Evolutionary conservation across 2,113 vertebrate genomes (phyloP).

Genomic region (Oreotragus oreotragus): DNA sequence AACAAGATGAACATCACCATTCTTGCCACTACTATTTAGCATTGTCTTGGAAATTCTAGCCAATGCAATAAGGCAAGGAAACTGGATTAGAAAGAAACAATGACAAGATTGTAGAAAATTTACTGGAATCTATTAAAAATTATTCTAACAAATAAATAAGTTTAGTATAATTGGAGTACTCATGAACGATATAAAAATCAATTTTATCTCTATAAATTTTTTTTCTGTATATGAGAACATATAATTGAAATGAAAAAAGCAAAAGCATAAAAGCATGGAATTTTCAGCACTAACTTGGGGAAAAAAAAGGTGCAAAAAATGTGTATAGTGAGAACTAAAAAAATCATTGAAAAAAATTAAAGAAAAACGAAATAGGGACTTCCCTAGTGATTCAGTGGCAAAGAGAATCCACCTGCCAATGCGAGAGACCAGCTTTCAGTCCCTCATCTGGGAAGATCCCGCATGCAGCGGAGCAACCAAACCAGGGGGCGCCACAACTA

Average conservation of each 20-base stretch:
- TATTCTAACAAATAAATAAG: not conserved
- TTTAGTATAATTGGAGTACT: not conserved
- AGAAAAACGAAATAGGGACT: not conserved
- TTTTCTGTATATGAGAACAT: not conserved
- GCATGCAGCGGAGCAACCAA: fast-evolving
- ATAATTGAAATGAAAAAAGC: not conserved
- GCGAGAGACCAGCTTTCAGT: not conserved
- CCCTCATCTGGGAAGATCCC: not conserved
- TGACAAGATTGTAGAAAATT: not conserved
- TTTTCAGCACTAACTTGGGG: not conserved
- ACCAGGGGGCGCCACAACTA: not conserved
- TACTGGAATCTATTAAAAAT: not conserved
- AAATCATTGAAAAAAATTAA: not conserved
- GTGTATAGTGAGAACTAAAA: not conserved
- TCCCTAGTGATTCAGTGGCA: not conserved
- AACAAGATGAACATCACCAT: not conserved
- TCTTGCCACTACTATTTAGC: not conserved
- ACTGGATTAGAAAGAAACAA: not conserved
- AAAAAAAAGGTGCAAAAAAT: not conserved
- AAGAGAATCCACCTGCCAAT: not conserved
- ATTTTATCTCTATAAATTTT: not conserved
- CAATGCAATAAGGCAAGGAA: not conserved
- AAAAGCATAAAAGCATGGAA: not conserved
- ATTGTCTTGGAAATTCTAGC: not conserved
- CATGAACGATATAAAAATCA: not conserved